Evolutionary conservation across 2,888 invertebrate species (phyloP).

Genomic region (Epinotia demarniana): DNA sequence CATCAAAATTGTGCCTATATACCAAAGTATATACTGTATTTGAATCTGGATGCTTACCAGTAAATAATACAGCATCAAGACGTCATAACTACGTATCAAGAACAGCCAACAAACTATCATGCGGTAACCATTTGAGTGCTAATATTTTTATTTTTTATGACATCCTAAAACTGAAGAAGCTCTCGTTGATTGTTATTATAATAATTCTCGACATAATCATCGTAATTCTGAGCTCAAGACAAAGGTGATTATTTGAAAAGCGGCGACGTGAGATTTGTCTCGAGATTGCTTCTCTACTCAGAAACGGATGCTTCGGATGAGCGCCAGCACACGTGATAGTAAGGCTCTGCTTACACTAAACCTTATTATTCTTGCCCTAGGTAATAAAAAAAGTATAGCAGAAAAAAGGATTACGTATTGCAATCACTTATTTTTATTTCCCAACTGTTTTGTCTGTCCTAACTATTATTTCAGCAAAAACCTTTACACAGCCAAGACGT

Average conservation of each 20-base stretch:
- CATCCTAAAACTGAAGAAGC: constrained; percentile 8
- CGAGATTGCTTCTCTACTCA: constrained; percentile 66
- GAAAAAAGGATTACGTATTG: too few relatives aligned
- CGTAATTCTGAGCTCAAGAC: constrained; percentile 31
- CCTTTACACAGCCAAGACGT: too few relatives aligned
- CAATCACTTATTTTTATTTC: too few relatives aligned
- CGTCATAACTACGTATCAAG: too few relatives aligned
- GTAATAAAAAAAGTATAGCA: neutral
- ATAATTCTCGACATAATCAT: constrained; percentile 2
- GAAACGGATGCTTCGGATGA: constrained; percentile 61
- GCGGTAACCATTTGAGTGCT: too few relatives aligned
- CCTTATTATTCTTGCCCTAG: neutral
- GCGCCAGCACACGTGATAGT: constrained; percentile 61
- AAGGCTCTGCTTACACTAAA: constrained; percentile 56
- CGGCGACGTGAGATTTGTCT: constrained; percentile 59
- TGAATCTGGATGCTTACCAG: too few relatives aligned
- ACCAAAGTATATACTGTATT: too few relatives aligned
- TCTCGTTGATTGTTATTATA: neutral
- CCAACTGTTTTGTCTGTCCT: too few relatives aligned
- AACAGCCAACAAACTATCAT: too few relatives aligned
- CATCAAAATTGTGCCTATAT: too few relatives aligned
- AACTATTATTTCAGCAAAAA: too few relatives aligned
- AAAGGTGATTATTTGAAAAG: constrained; percentile 45
- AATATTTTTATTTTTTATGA: neutral
- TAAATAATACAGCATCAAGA: too few relatives aligned